Conservation (phyloP, 1,140 invertebrate genomes). For the Aphaenogaster rudis region DNA sequence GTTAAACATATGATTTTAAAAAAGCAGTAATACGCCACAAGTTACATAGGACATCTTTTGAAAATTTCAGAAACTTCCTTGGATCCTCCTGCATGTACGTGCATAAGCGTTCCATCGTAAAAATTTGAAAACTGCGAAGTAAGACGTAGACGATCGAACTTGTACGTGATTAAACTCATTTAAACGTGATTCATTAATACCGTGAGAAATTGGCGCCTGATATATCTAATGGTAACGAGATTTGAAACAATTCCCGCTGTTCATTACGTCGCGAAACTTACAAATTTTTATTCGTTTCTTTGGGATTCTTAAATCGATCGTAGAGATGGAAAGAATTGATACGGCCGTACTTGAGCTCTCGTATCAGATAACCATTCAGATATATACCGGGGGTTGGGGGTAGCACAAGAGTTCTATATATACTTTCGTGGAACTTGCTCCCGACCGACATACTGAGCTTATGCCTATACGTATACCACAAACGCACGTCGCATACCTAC, state of each 20-base stretch:
- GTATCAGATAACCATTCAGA: conserved; percentile 83
- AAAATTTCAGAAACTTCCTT: neutral
- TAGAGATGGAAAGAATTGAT: conserved; percentile 80
- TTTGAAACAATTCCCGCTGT: conserved; percentile 41
- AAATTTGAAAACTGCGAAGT: neutral
- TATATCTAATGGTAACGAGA: conserved; percentile 2
- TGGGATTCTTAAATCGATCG: conserved; percentile 79
- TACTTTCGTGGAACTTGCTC: conserved; percentile 67
- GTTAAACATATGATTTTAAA: neutral
- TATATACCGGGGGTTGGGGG: conserved; percentile 76
- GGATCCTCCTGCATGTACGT: neutral
- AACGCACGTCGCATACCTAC: neutral
- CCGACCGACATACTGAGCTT: conserved; percentile 42
- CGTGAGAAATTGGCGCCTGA: neutral
- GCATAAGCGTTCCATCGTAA: neutral
- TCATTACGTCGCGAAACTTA: conserved; percentile 70
- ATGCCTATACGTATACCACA: conserved; percentile 38
- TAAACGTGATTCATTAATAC: conserved; percentile 29
- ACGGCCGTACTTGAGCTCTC: conserved; percentile 71
- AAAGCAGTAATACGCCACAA: neutral
- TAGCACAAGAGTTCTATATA: conserved; percentile 74
- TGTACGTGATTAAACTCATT: conserved; percentile 10
- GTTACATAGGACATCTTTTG: neutral
- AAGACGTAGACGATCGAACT: neutral
- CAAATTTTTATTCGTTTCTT: conserved; percentile 58